A percentile compares a stretch with the other conserved stretches of the same genome.
phyloP scores from a whole-genome alignment of 2,888 invertebrate genomes.

The Malacosoma neustria region DNA sequence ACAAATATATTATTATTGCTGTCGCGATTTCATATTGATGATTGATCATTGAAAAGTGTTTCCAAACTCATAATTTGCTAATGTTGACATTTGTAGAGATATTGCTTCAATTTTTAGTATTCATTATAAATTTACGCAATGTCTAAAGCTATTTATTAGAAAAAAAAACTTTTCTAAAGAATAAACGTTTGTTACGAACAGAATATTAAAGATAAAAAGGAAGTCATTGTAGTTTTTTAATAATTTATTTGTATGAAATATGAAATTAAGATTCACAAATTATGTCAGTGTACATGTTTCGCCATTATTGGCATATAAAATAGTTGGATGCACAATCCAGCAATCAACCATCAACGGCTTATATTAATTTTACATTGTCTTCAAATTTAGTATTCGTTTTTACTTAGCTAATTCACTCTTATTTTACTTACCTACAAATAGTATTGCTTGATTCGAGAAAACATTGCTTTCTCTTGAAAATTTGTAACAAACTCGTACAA shows the following conservation, averaged over 20 bases:
- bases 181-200: too few species aligned
- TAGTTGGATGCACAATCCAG: not conserved
- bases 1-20: constrained; percentile 75
- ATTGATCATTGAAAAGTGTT: not conserved
- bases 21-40: constrained; percentile 45
- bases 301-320: too few species aligned
- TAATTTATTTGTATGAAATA: too few species aligned
- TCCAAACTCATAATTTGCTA: constrained; percentile 1
- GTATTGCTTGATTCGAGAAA: constrained; percentile 72
- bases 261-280: too few species aligned
- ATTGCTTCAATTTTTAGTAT: too few species aligned
- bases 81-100: too few species aligned
- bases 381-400: constrained; percentile 69
- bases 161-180: too few species aligned
- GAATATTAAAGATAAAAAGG: too few species aligned
- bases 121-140: too few species aligned
- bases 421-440: constrained; percentile 57
- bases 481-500: constrained; percentile 52
- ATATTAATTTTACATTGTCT: constrained; percentile 60
- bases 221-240: too few species aligned
- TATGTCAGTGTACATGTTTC: too few species aligned
- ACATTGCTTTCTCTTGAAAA: constrained; percentile 53
- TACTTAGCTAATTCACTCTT: constrained; percentile 52
- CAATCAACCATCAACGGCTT: not conserved
- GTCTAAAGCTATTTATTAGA: too few species aligned